Conservation (phyloP, 2,113 vertebrate species). For the Rhipidura dahli region DNA sequence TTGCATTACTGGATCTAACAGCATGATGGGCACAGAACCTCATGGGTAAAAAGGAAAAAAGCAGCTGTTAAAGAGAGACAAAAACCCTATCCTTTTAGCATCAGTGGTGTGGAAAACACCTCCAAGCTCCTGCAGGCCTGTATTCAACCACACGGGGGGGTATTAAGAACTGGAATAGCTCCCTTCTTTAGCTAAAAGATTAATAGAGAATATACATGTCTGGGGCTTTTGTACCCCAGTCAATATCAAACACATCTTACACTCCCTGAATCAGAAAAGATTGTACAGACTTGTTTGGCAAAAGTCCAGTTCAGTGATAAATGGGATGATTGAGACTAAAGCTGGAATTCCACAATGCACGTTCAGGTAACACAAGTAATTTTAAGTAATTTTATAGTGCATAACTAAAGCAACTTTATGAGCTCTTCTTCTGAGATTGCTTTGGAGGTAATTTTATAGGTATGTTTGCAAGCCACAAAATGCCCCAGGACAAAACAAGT, state of each 20-base stretch:
- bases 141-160: conserved; percentile 33
- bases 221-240: background rate
- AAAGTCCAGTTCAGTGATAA: background rate
- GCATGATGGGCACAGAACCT: background rate
- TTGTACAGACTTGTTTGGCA: background rate
- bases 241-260: background rate
- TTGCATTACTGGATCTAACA: background rate
- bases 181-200: background rate
- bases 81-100: background rate
- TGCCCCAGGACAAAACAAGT: background rate
- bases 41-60: background rate
- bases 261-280: background rate
- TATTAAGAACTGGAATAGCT: background rate
- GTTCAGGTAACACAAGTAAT: background rate
- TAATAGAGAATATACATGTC: background rate
- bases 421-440: background rate
- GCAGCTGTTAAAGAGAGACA: background rate
- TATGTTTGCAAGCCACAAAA: background rate
- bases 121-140: background rate
- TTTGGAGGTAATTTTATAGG: background rate
- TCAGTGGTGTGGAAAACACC: background rate
- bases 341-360: background rate
- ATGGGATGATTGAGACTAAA: background rate
- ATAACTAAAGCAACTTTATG: background rate
- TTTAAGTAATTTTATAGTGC: background rate